Base-by-base conservation (phyloP, 2,113 vertebrate species). In the Festucalex cinctus region DNA sequence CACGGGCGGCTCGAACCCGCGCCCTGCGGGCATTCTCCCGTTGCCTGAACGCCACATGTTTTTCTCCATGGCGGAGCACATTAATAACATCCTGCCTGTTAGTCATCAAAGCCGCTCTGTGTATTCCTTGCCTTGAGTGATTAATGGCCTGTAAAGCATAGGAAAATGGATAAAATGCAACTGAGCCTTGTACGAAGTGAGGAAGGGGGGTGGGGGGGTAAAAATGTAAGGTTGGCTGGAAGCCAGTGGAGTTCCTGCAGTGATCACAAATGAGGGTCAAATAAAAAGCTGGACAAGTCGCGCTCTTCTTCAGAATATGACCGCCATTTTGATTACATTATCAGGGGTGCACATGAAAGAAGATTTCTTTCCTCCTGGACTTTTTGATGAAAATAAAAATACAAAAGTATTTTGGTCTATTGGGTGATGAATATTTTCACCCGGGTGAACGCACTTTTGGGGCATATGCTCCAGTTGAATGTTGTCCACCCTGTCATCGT, bases 41-140 rank as follows among this genome's bases (percentile, higher is more conserved):
- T 87, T 89, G 22, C 81, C 81, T 79, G 79, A 81, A 84, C 73
- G 77, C 82, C 86, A 89, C 85, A 85, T 89, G 89, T 77, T 88
- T 68, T 32, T 32, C 83, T 75, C 81, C 81, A 78, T 74, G 82
- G 82, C 68, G 6, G 28, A 80, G 76, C 63, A 75, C 83, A 86
- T 88, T 83, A 80, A 84, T 86, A 81, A 86, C 80, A 85, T 88
- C 83, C 84, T 84, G 78, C 44, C 78, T 81, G 72, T 73, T 73
- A 77, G 81, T 79, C 85, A 70, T 70, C 24, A 44, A 63, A 44
- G 35, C 36, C 20, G 36, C 59, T 65, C 19, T 36, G 9, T 68
- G 69, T 84, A 81, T 76, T 68, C 84, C 81, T 76, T 70, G 75
- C 73, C 75, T 28, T 66, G 65, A 79, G 63, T 85, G 86, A 90